A percentile compares a stretch with the other conserved stretches of the same genome.
Conservation (phyloP, 2,888 invertebrate species). For the Caenorhabditis macrosperma region DNA sequence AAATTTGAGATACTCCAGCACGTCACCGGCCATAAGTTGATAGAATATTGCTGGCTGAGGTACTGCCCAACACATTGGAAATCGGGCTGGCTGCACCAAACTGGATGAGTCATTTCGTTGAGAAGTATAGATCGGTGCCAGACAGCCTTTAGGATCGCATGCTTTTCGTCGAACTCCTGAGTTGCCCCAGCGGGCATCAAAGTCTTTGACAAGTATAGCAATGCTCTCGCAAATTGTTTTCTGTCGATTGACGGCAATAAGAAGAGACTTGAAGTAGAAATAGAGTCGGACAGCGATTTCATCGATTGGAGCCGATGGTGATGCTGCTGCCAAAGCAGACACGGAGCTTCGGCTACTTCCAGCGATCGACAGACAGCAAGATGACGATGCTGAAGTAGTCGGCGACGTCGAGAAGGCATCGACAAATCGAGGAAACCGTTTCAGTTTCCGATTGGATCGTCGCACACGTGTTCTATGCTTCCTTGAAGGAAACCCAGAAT, state of each 20-base stretch:
- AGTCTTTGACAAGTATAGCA: constrained; percentile 45
- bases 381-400: neutral
- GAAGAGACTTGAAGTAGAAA: constrained; percentile 62
- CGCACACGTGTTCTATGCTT: constrained; percentile 29
- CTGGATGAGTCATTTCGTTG: neutral
- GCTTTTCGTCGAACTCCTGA: constrained; percentile 47
- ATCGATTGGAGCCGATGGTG: constrained; percentile 32
- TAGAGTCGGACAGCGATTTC: constrained; percentile 60
- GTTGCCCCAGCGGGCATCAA: constrained; percentile 62
- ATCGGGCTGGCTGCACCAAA: constrained; percentile 22
- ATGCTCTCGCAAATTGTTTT: constrained; percentile 56
- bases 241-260: constrained; percentile 53
- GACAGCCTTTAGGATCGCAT: constrained; percentile 60
- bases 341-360: constrained; percentile 29
- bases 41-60: constrained; percentile 67
- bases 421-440: neutral
- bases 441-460: constrained; percentile 37
- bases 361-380: constrained; percentile 21
- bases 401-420: neutral
- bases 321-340: neutral
- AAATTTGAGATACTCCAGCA: constrained; percentile 59
- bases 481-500: constrained; percentile 23
- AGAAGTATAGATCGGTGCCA: constrained; percentile 53
- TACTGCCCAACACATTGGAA: constrained; percentile 60
- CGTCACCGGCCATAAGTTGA: constrained; percentile 47